A percentile compares a stretch with the other conserved stretches of the same genome.
These are phyloP conservation scores for Petrocephalus schoutedeni DNA, from an alignment of 2,797 vertebrate species.

Conservation along the genomic window DNA sequence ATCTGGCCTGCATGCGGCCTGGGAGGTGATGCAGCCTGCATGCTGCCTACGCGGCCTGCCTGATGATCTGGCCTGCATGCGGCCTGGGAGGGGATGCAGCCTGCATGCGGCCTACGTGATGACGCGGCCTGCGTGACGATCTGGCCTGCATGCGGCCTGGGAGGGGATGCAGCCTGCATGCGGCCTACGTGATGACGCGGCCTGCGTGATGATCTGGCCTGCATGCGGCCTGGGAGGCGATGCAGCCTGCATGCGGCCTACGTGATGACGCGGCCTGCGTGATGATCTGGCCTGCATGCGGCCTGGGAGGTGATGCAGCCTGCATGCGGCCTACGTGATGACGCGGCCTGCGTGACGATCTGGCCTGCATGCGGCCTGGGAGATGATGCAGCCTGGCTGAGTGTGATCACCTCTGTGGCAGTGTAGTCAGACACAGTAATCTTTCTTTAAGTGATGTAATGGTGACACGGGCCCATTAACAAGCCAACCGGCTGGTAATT, in stretches of 20 bases:
- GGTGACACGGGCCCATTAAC: slow-evolving; percentile 68
- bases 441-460: slow-evolving; percentile 67
- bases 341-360: not conserved
- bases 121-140: not conserved
- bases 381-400: slow-evolving; percentile 19
- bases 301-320: not conserved
- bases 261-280: not conserved
- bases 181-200: not conserved
- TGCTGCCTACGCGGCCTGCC: not conserved
- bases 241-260: not conserved
- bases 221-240: not conserved
- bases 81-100: fast-evolving
- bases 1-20: not conserved
- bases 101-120: not conserved
- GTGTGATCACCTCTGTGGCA: not conserved
- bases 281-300: not conserved
- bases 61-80: not conserved
- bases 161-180: not conserved
- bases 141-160: not conserved
- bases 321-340: not conserved
- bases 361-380: not conserved
- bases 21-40: not conserved
- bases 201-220: not conserved
- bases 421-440: slow-evolving; percentile 54
- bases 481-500: slow-evolving; percentile 66